Evolutionary conservation across 2,888 invertebrate species (phyloP).

Genomic region (Congeria kusceri): DNA sequence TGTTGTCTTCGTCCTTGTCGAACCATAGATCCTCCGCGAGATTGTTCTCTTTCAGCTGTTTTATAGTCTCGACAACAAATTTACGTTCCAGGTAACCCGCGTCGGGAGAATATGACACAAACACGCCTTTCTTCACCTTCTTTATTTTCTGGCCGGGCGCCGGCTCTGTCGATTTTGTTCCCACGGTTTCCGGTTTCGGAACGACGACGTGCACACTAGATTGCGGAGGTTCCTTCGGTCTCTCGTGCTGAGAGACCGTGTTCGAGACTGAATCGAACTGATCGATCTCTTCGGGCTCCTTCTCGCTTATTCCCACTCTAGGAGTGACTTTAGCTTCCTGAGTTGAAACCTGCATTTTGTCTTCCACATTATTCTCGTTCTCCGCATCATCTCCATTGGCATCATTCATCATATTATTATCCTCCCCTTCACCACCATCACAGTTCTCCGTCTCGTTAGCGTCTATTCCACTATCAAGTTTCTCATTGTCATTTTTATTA

Average conservation of each 20-base stretch:
- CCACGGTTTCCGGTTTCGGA: not conserved
- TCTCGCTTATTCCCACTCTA: conserved; percentile 59
- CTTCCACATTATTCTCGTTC: not conserved
- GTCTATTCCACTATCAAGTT: conserved; percentile 27
- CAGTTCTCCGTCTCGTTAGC: not conserved
- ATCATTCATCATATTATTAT: not conserved
- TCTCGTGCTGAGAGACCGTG: conserved; percentile 69
- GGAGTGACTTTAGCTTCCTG: not conserved
- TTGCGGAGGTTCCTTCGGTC: conserved; percentile 15
- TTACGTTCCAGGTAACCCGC: conserved; percentile 82
- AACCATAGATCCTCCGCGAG: conserved; percentile 84
- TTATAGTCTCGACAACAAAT: conserved; percentile 83
- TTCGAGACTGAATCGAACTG: conserved; percentile 76
- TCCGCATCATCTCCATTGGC: not conserved
- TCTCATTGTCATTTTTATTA: conserved; percentile 26
- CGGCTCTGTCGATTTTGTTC: conserved; percentile 19
- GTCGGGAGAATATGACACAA: conserved; percentile 84
- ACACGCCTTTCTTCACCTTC: conserved; percentile 82
- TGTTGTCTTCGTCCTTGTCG: conserved; percentile 84
- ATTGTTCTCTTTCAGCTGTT: conserved; percentile 84
- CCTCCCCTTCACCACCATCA: not conserved
- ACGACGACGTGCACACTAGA: conserved; percentile 1
- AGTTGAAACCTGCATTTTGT: not conserved
- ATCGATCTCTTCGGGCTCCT: conserved; percentile 69
- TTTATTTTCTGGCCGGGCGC: conserved; percentile 63